These are phyloP conservation scores for Azorinus chamasolen DNA, from an alignment of 2,888 invertebrate genomes.

Conservation along the genomic window DNA sequence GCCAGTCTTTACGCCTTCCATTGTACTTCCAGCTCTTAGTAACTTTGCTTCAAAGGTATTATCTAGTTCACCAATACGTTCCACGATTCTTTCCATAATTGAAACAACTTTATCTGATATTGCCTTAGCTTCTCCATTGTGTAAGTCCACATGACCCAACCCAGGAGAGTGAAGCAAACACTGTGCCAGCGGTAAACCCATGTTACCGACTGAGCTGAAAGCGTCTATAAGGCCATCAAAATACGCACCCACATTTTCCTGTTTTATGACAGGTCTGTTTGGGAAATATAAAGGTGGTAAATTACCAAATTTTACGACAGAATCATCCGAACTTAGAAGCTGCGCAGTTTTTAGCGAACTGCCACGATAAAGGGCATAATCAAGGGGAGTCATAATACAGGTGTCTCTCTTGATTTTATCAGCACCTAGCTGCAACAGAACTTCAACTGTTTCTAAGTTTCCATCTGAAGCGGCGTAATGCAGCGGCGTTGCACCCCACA, in stretches of 20 bases:
- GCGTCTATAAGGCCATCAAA: conserved; percentile 6
- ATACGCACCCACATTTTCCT: conserved; percentile 26
- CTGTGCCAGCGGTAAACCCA: no score
- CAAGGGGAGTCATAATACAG: no score
- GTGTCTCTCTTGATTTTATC: no score
- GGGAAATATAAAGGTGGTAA: conserved; percentile 32
- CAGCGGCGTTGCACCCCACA: no score
- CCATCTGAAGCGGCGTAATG: no score
- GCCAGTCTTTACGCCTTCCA: conserved; percentile 37
- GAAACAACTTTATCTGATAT: neutral
- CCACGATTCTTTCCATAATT: conserved; percentile 11
- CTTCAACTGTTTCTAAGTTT: no score
- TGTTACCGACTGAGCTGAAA: neutral
- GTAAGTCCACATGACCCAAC: no score
- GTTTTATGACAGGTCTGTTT: conserved; percentile 24
- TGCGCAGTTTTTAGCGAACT: no score
- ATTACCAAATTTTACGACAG: conserved; percentile 30
- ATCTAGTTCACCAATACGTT: conserved; percentile 38
- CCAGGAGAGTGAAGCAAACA: no score
- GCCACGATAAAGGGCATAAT: no score
- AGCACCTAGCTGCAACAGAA: no score
- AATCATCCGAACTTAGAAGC: neutral
- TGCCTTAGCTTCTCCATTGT: no score
- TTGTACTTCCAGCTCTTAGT: conserved; percentile 36
- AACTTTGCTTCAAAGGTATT: conserved; percentile 26